Conservation (phyloP, 2,888 invertebrate genomes). For the Chaetoderma sp. region DNA sequence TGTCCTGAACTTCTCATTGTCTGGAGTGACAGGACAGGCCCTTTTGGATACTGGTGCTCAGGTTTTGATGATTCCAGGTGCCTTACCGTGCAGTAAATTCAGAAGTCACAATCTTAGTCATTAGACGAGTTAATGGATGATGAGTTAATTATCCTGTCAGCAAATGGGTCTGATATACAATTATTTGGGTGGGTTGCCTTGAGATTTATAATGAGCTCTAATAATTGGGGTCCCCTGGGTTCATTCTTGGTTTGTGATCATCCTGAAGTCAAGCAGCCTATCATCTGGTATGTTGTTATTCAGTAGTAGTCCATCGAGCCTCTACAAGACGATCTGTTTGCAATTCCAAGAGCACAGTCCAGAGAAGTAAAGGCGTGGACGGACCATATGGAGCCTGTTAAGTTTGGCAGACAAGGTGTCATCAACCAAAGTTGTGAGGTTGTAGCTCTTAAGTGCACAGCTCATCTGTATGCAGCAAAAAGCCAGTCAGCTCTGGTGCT, state of each 20-base stretch:
- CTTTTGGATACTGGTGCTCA: constrained; percentile 31
- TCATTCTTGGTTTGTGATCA: constrained; percentile 12
- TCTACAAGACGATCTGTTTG: background rate
- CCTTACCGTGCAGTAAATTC: background rate
- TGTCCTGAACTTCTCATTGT: constrained; percentile 2
- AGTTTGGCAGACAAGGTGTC: too few relatives aligned
- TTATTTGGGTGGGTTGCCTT: background rate
- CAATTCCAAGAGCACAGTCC: too few relatives aligned
- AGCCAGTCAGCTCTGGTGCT: too few relatives aligned
- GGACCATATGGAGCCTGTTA: too few relatives aligned
- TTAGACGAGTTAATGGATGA: background rate
- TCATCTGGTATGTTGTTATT: constrained; percentile 29
- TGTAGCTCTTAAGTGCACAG: too few relatives aligned
- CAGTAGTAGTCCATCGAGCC: background rate
- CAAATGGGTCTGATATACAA: background rate
- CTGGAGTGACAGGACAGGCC: background rate
- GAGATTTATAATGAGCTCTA: background rate
- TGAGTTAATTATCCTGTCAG: background rate
- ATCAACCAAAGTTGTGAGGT: too few relatives aligned
- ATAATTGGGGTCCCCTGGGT: background rate
- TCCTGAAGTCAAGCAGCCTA: constrained; percentile 8
- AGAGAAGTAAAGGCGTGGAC: too few relatives aligned
- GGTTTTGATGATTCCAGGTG: constrained; percentile 15
- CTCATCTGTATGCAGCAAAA: too few relatives aligned
- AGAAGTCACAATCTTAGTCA: background rate